Base-by-base conservation (phyloP, 2,888 invertebrate species). In the Diploptera punctata region DNA sequence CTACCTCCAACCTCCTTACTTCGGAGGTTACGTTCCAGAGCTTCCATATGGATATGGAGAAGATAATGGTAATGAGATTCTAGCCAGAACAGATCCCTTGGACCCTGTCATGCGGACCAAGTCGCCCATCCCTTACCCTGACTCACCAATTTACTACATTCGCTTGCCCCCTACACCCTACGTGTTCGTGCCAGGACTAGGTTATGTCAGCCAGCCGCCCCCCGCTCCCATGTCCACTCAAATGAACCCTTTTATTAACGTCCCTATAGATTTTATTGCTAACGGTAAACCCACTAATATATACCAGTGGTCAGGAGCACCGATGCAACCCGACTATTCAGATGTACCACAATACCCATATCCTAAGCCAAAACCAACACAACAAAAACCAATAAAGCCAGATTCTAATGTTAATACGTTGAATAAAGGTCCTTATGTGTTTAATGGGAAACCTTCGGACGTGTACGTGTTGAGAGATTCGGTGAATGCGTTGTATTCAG, bases 61-160 rank as follows among this genome's bases (percentile, higher is more conserved):
- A 10, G 68, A 62, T 29, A 70, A 3, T n/a, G 70, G 44, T 24
- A 70, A 70, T 43, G 73, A 74, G 44, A 68, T 73, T 21, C 57
- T 73, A 19, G 67, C 73, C 5, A 38, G 73, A 10, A 71, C 71
- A 1, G 68, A 73, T 9, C 73, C 73, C 21, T 16, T 70, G 44
- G 65, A 65, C 26, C 70, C 62, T 13, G 26, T 70, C 7, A 3
- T 70, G 43, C 43, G 61, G 49, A 31, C 21, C 19, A 60, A 47
- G 26, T 21, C 19, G 21, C 44, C 43, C 2, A 49, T 29, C 52
- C 61, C 71, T 16, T 71, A 67, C 43, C 74, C 79, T 73, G 93
- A 95, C 79, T 95, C 94, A 0, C 93, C 94, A 10, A 93, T 95
- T 74, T 94, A 93, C 83, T 95, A 94, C 83, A 93, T 95, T 57